A percentile compares a stretch with the other conserved stretches of the same genome.
These are phyloP conservation scores for Bovichtus diacanthus DNA, from an alignment of 2,797 vertebrate genomes.

Conservation along the genomic window DNA sequence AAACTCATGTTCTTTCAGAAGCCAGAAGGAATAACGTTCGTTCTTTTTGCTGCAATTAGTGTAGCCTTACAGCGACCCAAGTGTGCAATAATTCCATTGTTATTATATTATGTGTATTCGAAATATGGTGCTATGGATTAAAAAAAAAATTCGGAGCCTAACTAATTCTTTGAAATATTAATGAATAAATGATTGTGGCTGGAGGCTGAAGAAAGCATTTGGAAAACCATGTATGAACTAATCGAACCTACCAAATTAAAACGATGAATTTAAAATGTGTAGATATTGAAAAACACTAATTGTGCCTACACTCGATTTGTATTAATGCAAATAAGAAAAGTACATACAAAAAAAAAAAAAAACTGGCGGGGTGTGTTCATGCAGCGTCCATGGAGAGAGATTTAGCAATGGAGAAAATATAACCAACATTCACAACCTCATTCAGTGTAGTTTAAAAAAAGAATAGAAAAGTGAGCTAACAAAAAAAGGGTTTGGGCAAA, in stretches of 20 bases:
- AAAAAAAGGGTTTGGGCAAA: too few species aligned
- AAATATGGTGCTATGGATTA: accelerated
- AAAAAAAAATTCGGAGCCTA: background rate
- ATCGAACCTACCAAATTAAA: background rate
- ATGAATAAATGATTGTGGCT: too few species aligned
- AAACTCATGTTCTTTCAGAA: too few species aligned
- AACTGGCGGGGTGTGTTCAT: background rate
- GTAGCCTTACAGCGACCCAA: background rate
- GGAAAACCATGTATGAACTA: too few species aligned
- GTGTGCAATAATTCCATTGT: background rate
- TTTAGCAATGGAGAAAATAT: too few species aligned
- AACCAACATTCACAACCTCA: too few species aligned
- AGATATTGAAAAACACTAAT: background rate
- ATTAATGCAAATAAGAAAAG: background rate
- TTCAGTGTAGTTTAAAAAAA: too few species aligned
- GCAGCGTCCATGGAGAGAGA: background rate
- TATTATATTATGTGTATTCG: background rate
- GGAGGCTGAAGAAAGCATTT: background rate
- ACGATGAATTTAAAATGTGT: too few species aligned
- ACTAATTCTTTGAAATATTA: background rate
- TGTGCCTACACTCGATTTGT: too few species aligned
- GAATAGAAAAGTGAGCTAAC: too few species aligned
- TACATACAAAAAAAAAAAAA: too few species aligned
- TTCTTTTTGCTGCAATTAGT: too few species aligned
- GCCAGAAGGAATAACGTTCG: background rate